Evolutionary conservation across 2,888 invertebrate species (phyloP), one percentile per base, ranked within the genome.

Genomic region (Drosophila merina): DNA sequence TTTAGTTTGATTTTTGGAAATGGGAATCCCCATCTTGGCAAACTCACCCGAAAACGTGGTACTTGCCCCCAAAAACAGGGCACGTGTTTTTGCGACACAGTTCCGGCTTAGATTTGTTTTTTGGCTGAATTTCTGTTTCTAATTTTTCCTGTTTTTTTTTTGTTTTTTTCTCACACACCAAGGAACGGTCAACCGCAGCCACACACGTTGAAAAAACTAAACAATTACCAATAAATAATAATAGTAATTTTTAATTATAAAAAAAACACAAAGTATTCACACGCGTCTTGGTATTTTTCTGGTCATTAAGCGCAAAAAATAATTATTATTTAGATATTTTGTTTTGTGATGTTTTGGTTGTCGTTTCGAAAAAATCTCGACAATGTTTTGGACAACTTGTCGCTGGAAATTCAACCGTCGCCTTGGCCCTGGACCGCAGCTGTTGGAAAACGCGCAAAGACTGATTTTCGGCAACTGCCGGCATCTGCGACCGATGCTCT

Each of bases 401-500:
- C 30, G 45, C n/a, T 7, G 30, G 14, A 30, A 36, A 26, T 8
- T 48, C 38, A 52, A 25, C 33, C 62, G 69, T 48, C 38, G 48
- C 49, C 20, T 12, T 20, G 59, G 31, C 47, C 57, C 57, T 67
- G 42, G 47, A 68, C 91, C 86, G 88, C 78, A 80, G 87, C 82
- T 86, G 86, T 82, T 86, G 84, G 81, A 88, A 91, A 84, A 87
- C 91, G 90, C 91, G 91, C 86, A 85, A 91, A 89, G 90, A 91
- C 90, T 91, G 80, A 90, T 28, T 52, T 40, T 52, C 52, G 63
- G 26, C 45, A 64, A 40, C 45, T 48, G 66, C 54, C 67, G 67
- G 54, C 55, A 62, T 59, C 60, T 60, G 60, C 62, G 40, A 62
- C 60, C 26, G 40, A 14, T 36, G 31, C 26, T 60, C 62, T 62